Base-by-base conservation (phyloP, 2,797 vertebrate genomes). In the Varecia variegata region DNA sequence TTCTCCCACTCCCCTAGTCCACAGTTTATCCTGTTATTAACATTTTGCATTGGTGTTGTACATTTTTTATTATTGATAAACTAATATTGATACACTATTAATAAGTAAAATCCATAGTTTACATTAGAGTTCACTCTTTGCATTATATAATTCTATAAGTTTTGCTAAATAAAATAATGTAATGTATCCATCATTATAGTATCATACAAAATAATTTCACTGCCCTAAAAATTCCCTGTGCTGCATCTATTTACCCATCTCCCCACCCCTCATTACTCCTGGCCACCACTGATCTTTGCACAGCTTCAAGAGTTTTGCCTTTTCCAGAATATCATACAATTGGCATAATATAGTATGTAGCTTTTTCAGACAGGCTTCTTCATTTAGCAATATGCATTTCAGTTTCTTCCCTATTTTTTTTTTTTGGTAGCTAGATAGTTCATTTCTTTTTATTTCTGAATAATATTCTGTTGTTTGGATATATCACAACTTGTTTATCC, bases 81-180 rank as follows among this genome's bases (percentile, higher is more conserved):
- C 50, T 40, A 80, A 70, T 67, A 71, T 5, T 73, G 9, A 52
- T 58, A 40, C 10, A 23, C 74, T 84, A 70, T 67, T 68, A 80
- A 81, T 86, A 82, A 91, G 18, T 73, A 32, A 56, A 87, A 20
- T 45, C 7, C 4, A 81, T 77, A 50, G 43, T 60, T 96, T 47
- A 35, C 23, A 60, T 58, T 68, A 77, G 18, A 58, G 1, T 47
- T 91, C 18, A 93, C 4, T 76, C 5, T 92, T 50, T 88, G 14
- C 62, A 8, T 71, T 82, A 30, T 43, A 43, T 1, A 5, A 3
- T 45, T 92, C 11, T 38, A 62, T n/a, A 62, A 0, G 5, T 86
- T 95, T 84, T 87, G n/a, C 43, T 15, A 73, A 76, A 54, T 95
- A 90, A 85, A 76, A 54, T 95, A 88, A 85, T 91, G 10, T 50